A percentile compares a stretch with the other conserved stretches of the same genome.
These are phyloP conservation scores for Geotrypetes seraphini DNA, from an alignment of 2,797 vertebrate genomes.

Conservation along the genomic window DNA sequence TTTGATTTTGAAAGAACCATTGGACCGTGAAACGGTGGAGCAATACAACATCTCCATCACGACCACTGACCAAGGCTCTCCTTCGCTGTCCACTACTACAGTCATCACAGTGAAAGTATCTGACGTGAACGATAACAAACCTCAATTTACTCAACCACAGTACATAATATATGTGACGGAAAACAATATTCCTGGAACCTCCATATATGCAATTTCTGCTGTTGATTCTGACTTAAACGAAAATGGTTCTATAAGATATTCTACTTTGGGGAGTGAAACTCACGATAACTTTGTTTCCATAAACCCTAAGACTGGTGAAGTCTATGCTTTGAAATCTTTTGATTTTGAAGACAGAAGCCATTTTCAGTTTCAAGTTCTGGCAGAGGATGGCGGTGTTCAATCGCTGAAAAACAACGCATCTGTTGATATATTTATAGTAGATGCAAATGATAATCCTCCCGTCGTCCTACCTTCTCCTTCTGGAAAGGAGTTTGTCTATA, in stretches of 20 bases:
- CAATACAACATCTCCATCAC: slow-evolving; percentile 10
- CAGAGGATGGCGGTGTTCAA: slow-evolving; percentile 39
- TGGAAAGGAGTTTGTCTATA: slow-evolving; percentile 29
- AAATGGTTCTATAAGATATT: slow-evolving; percentile 28
- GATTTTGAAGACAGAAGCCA: slow-evolving; percentile 33
- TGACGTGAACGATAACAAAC: slow-evolving; percentile 54
- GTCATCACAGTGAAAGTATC: slow-evolving; percentile 41
- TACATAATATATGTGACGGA: slow-evolving; percentile 42
- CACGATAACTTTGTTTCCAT: slow-evolving; percentile 27
- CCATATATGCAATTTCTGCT: slow-evolving; percentile 19
- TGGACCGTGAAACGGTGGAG: slow-evolving; percentile 19
- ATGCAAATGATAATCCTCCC: slow-evolving; percentile 45
- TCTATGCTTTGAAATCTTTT: slow-evolving; percentile 30
- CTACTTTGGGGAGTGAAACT: slow-evolving; percentile 25
- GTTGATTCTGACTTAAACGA: slow-evolving; percentile 25
- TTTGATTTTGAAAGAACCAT: slow-evolving; percentile 31
- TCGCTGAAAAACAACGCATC: slow-evolving; percentile 33
- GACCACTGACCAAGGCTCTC: slow-evolving; percentile 23
- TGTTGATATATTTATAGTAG: slow-evolving; percentile 37
- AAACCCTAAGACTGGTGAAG: slow-evolving; percentile 27
- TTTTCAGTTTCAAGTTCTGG: slow-evolving; percentile 42
- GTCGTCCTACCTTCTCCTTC: slow-evolving; percentile 33
- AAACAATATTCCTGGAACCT: slow-evolving; percentile 31
- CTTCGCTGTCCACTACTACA: slow-evolving; percentile 43
- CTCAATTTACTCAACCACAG: slow-evolving; percentile 33